Evolutionary conservation across 1,140 invertebrate species (phyloP), one percentile per base, ranked within the genome.

Genomic region (Papilio aristodemus): DNA sequence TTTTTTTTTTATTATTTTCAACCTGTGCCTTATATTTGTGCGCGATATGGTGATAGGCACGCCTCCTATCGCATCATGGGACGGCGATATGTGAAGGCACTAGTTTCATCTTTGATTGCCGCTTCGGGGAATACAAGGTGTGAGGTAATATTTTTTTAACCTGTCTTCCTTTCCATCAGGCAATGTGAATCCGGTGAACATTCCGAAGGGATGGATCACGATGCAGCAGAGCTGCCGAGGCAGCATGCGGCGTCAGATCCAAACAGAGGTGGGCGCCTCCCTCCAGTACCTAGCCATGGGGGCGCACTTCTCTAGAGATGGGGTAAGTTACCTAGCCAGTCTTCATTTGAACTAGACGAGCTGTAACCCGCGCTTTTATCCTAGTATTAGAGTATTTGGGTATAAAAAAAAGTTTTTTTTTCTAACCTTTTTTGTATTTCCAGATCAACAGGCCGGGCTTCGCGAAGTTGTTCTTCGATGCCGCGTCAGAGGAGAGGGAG

Each of bases 281-380:
- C 92, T 97, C 76, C 94, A 95, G 71, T 98, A 98, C 83, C 85
- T 97, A 72, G 94, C 95, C 25, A 97, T 97, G 96, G 97, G 95
- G 22, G 95, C 97, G 5, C 94, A 98, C 86, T 98, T 98, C 91
- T 95, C 95, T 19, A 93, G 93, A 72, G 96, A 97, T 83, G 92
- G 90, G 59, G 91, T 95, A 41, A 79, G 85, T 81, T 58, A 50
- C 17, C 1, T 9, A 8, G 14, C 14, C 37, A 38, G 1, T 8
- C 8, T 38, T 38, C 11, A 38, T 38, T 10, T 2, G 8, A 38
- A 11, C 8, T 10, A 38, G 37, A 10, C 37, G 11, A 8, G 11
- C 37, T 10, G 13, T 1, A 5, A 0, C 13, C 38, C n/a, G n/a
- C n/a, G n/a, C n/a, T n/a, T n/a, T n/a, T n/a, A n/a, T n/a, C n/a